Evolutionary conservation across 2,113 vertebrate genomes (phyloP).

Genomic region (Tapirus terrestris): DNA sequence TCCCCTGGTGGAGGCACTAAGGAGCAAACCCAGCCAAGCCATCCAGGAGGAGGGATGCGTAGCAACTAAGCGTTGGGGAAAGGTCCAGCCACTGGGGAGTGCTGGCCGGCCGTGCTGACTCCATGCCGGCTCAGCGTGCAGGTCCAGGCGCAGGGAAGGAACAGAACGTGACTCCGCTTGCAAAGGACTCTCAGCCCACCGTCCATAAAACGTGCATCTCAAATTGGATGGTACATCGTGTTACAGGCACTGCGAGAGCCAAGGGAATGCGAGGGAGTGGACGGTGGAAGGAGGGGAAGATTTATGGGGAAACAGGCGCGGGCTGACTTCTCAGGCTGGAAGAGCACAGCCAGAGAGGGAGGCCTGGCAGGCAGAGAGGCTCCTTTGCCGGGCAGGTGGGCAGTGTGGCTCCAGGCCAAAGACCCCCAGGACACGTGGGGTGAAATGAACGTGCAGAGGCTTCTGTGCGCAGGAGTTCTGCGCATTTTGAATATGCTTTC

Average conservation of each 20-base stretch:
- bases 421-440: rapidly evolving
- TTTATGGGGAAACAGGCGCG: too few relatives aligned
- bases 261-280: not conserved
- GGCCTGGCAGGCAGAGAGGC: not conserved
- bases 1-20: rapidly evolving
- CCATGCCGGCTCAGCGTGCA: not conserved
- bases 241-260: not conserved
- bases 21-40: not conserved
- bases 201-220: not conserved
- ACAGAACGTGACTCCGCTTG: not conserved
- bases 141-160: not conserved
- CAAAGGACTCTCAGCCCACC: not conserved
- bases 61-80: rapidly evolving
- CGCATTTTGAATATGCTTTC: not conserved
- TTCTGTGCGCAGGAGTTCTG: not conserved
- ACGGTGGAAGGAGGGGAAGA: too few relatives aligned
- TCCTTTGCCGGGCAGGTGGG: rapidly evolving
- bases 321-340: not conserved
- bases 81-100: rapidly evolving
- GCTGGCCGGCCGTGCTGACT: too few relatives aligned
- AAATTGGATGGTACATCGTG: not conserved
- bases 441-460: too few relatives aligned
- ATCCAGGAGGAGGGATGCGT: rapidly evolving
- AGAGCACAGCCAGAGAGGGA: not conserved
- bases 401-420: rapidly evolving